A percentile compares a stretch with the other conserved stretches of the same genome.
phyloP scores from a whole-genome alignment of 2,797 vertebrate species.

The Argyrosomus regius region DNA sequence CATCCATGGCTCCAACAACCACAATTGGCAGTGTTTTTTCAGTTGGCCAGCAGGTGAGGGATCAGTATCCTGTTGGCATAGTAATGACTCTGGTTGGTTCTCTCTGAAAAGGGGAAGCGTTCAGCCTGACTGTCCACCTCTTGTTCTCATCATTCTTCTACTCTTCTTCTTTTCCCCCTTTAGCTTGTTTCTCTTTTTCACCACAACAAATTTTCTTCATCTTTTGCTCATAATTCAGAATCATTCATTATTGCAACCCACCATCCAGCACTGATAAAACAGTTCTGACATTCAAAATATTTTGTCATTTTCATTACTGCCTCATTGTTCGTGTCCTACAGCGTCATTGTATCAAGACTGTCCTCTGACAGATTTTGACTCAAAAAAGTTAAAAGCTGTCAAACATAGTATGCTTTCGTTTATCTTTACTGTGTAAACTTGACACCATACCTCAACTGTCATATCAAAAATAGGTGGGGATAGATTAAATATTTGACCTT shows the following conservation, averaged over 20 bases:
- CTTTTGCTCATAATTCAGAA: conserved; percentile 7
- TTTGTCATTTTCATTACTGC: conserved; percentile 48
- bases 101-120: no score
- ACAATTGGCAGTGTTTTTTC: neutral
- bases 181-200: conserved; percentile 33
- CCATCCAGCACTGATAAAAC: conserved; percentile 55
- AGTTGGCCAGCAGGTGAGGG: neutral
- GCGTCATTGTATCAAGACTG: conserved; percentile 27
- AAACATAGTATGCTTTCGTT: conserved; percentile 70
- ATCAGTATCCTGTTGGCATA: neutral
- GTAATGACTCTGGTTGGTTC: neutral
- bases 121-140: neutral
- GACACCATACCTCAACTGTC: conserved; percentile 69
- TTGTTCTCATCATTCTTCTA: neutral
- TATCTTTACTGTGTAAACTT: conserved; percentile 67
- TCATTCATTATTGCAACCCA: conserved; percentile 27
- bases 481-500: conserved; percentile 79
- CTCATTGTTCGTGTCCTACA: conserved; percentile 51
- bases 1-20: neutral
- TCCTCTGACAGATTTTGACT: conserved; percentile 52
- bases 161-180: neutral
- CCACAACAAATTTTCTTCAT: conserved; percentile 4
- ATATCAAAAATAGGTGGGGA: conserved; percentile 76
- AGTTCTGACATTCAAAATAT: conserved; percentile 55
- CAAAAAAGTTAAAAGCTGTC: conserved; percentile 57